Evolutionary conservation across 2,797 vertebrate genomes (phyloP).

Genomic region (Muraenolepis orangiensis): DNA sequence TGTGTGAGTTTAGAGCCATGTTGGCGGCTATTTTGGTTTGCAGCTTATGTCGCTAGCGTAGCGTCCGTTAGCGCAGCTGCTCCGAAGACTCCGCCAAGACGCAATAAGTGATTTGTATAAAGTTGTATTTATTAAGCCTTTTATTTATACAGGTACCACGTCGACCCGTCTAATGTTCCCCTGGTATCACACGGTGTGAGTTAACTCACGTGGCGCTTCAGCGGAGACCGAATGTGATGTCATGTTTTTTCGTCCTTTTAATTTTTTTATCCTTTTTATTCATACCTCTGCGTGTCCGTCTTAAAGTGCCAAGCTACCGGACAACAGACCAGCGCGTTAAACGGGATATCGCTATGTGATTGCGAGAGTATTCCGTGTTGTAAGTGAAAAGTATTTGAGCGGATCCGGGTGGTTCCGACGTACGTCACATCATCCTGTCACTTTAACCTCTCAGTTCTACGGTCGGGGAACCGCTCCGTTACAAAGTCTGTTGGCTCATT

Average conservation of each 20-base stretch:
- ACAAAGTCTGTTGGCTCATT: constrained; percentile 8
- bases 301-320: neutral
- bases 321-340: neutral
- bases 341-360: neutral
- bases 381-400: neutral
- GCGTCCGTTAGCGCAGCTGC: neutral
- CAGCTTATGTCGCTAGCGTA: neutral
- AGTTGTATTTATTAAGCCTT: constrained; percentile 26
- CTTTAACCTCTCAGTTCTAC: constrained; percentile 8
- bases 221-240: neutral
- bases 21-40: no score
- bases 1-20: neutral
- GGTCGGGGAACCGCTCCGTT: constrained; percentile 5
- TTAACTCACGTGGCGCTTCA: neutral
- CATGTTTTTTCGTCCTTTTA: neutral
- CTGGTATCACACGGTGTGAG: neutral
- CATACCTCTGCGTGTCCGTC: neutral
- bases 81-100: constrained; percentile 21
- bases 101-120: constrained; percentile 13
- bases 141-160: constrained; percentile 14
- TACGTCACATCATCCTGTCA: neutral
- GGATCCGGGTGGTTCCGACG: neutral
- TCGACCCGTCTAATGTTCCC: neutral
- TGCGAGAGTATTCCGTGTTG: neutral
- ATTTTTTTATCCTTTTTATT: neutral